Base-by-base conservation (phyloP, 2,888 invertebrate genomes). In the Eremobia ochroleuca region DNA sequence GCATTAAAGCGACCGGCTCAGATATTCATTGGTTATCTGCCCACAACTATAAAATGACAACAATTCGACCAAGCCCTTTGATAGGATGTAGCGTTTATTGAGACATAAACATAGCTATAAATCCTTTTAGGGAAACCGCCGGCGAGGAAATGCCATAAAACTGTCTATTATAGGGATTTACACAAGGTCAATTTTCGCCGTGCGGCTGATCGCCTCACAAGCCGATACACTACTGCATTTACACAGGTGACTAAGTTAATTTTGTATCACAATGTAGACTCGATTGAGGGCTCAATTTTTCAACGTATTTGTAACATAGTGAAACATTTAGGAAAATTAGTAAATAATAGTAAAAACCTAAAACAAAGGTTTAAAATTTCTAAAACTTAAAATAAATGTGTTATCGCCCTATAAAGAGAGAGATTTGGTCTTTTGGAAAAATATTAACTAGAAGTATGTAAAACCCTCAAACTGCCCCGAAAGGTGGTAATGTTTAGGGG, bases 21-120 rank as follows among this genome's bases (percentile, higher is more conserved):
- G 34, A 49, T 37, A 69, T 77, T 73, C 61, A 77, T 62, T 70
- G 13, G 43, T 61, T 69, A 70, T 83, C 65, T 58, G 18, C 1
- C 13, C 25, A 28, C 37, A 18, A 34, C 34, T 58, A 73, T 73
- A 82, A 86, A 86, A 70, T 66, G 77, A 64, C 61, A 83, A 62
- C 58, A 66, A 73, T 77, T 73, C 25, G 78, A 58, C 72, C 59
- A 69, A 79, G 68, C 82, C 55, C 67, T 84, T 70, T 70, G 58
- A 72, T 73, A 34, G 59, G 64, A 43, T 40, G 49, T 66, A 73
- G 18, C 49, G 58, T 83, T 83, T 83, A 83, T 86, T 70, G 72
- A 58, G 37, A 34, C 66, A 82, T 86, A 83, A 86, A 86, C 77
- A 72, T 34, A 46, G 58, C 2, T 52, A 61, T 76, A 77, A 86